Base-by-base conservation (phyloP, 2,888 invertebrate genomes). In the Diaprepes abbreviatus region DNA sequence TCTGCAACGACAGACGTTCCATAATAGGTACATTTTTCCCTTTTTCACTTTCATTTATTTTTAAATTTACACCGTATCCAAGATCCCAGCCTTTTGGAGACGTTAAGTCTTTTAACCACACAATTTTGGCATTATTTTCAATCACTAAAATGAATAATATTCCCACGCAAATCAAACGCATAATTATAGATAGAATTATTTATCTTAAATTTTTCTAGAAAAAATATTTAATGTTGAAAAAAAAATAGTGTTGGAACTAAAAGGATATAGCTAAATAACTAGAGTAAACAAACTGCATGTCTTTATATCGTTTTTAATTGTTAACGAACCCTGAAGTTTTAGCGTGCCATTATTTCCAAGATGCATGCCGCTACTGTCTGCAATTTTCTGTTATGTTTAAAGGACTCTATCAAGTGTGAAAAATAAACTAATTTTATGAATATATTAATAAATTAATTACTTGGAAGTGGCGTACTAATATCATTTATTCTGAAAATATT, bases 1-100 rank as follows among this genome's bases (percentile, higher is more conserved):
- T 83, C 72, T 86, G 86, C 64, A 89, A 80, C 28, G 87, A 87
- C 75, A 88, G 85, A 40, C 85, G 84, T 48, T 86, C 86, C 57
- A 89, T 78, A 72, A 87, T 82, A 33, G 85, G 85, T 58, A 85
- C 71, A 63, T 79, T 74, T 58, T 71, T 69, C n/a, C 63, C 69
- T 21, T 48, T 57, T 54, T 77, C 76, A 0, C 75, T 74, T 57
- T 79, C 76, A 58, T 80, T 76, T 16, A 83, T 60, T 38, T 78
- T 78, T 33, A 83, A 68, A 17, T 73, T 73, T 36, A 82, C 71
- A 24, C 79, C 80, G 64, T 78, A 72, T 10, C 80, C 80, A 14
- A 83, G 65, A 10, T 79, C 70, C 66, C 78, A 72, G 12, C 80
- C 81, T 54, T 73, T 75, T 1, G 76, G 76, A 0, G 78, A 76